A percentile compares a stretch with the other conserved stretches of the same genome.
Evolutionary conservation across 2,797 vertebrate genomes (phyloP).

Genomic region (Aplochiton taeniatus): DNA sequence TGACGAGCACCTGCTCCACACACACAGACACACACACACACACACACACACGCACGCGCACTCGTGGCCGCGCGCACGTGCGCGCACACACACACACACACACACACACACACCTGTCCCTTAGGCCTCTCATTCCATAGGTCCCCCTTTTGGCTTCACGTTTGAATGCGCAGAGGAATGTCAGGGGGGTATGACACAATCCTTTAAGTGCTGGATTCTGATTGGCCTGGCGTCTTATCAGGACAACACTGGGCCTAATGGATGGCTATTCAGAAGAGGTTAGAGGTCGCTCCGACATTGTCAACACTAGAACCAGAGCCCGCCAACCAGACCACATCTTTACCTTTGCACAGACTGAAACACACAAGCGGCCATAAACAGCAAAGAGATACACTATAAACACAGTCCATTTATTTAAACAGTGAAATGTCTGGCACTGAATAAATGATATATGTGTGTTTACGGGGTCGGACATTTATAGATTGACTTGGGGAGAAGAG

Average conservation of each 20-base stretch:
- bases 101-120: constrained; percentile 56
- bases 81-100: constrained; percentile 31
- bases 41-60: constrained; percentile 45
- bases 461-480: constrained; percentile 6
- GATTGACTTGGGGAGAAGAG: constrained; percentile 4
- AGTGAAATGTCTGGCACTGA: too few species aligned
- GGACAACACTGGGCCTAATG: constrained; percentile 58
- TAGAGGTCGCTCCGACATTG: constrained; percentile 65
- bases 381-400: too few species aligned
- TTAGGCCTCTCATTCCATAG: constrained; percentile 51
- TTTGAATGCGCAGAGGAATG: constrained; percentile 77
- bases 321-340: constrained; percentile 48
- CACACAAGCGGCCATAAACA: constrained; percentile 25
- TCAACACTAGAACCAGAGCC: constrained; percentile 63
- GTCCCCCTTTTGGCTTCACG: constrained; percentile 44
- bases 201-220: constrained; percentile 54
- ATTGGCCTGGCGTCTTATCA: constrained; percentile 47
- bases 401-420: too few species aligned
- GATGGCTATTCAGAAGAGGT: constrained; percentile 73
- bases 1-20: constrained; percentile 6
- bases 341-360: constrained; percentile 11
- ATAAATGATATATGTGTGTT: background rate
- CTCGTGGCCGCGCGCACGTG: too few species aligned
- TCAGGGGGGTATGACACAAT: constrained; percentile 66
- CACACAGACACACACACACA: constrained; percentile 13